Conservation (phyloP, 2,888 invertebrate genomes). For the Eretmocerus hayati region DNA sequence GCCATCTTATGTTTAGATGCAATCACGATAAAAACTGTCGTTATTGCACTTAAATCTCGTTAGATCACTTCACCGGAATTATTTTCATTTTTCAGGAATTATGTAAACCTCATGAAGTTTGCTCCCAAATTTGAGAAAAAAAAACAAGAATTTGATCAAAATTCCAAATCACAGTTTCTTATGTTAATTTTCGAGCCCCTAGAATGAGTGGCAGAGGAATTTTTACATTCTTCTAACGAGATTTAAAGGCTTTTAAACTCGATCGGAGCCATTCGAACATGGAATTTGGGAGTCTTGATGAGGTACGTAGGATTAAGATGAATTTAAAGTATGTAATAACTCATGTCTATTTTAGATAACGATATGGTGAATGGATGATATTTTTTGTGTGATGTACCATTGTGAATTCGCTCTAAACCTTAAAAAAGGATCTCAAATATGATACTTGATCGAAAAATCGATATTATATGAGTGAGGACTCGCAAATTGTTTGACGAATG, state of each 20-base stretch:
- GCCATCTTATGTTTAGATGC: slow-evolving; percentile 1
- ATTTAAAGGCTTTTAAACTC: slow-evolving; percentile 42
- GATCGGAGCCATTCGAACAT: slow-evolving; percentile 36
- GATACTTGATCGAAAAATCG: too few species aligned
- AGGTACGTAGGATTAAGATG: too few species aligned
- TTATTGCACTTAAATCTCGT: slow-evolving; percentile 46
- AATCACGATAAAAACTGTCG: slow-evolving; percentile 8
- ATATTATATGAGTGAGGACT: too few species aligned
- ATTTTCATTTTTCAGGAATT: slow-evolving; percentile 10
- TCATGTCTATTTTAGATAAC: not conserved
- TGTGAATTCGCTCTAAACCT: too few species aligned
- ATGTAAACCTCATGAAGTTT: slow-evolving; percentile 45
- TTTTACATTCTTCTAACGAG: slow-evolving; percentile 38
- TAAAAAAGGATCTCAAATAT: too few species aligned
- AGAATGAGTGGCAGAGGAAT: too few species aligned
- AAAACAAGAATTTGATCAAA: slow-evolving; percentile 2
- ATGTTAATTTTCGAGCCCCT: too few species aligned
- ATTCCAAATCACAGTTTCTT: too few species aligned
- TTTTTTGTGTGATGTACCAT: not conserved
- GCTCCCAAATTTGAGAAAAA: slow-evolving; percentile 41
- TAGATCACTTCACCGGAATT: too few species aligned
- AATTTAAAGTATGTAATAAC: too few species aligned
- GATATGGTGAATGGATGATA: not conserved
- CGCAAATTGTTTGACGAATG: slow-evolving; percentile 10
- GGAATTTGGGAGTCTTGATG: slow-evolving; percentile 47